Evolutionary conservation across 1,140 invertebrate species (phyloP), one percentile per base, ranked within the genome.

Genomic region (Venturia canescens): DNA sequence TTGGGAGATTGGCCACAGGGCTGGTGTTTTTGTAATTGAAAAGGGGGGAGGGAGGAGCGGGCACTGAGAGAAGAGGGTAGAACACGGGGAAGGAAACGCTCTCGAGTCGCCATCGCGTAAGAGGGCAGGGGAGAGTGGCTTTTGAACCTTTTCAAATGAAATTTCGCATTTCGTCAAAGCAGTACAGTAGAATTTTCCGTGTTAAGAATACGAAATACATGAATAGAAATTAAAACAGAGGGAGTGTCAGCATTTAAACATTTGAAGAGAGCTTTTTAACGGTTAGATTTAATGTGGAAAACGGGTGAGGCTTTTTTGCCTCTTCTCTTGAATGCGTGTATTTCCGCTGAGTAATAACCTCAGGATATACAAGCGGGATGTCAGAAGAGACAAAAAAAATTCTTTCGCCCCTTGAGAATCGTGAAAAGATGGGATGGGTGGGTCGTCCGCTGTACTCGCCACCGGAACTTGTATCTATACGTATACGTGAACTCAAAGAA

Each of bases 381-480:
- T 63, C 60, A 27, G n/a, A 26, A 63, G 21, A 18, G 23, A 63
- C 60, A 63, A 63, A 63, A 63, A 63, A 27, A 63, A 63, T 57
- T 15, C n/a, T 13, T 21, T 63, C 23, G 23, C 60, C 60, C 50
- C 60, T 63, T 26, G 60, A 63, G 60, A 13, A 63, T 63, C 23
- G 60, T 26, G 21, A 15, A 27, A 63, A 26, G 60, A 26, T 26
- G 60, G 60, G 13, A 26, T 7, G 60, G 23, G 23, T 23, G 5
- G 11, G 60, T 5, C 27, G 60, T 26, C 26, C 60, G 60, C 26
- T 63, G 23, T 63, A 63, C 60, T 63, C 60, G 15, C 60, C 60
- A 63, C 60, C 60, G 60, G 60, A 63, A 63, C 60, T 53, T 63
- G 21, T 63, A 53, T 63, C 26, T 63, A 23, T 63, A 63, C 60